Evolutionary conservation across 2,888 invertebrate species (phyloP).

Genomic region (Amblyjoppa proteus): DNA sequence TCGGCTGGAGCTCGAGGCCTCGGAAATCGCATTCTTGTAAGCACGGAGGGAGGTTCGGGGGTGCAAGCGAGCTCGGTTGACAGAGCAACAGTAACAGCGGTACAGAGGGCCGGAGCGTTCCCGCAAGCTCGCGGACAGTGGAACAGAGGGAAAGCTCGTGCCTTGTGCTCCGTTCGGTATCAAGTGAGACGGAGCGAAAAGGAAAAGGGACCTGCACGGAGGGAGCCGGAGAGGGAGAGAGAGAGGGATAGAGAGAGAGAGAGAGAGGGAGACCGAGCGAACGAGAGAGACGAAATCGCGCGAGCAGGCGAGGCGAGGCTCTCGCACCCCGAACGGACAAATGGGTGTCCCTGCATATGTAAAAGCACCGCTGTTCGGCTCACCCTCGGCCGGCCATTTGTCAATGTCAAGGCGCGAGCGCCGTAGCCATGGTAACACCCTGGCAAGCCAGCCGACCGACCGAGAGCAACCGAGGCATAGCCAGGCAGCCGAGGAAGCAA

Average conservation of each 20-base stretch:
- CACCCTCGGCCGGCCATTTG: slow-evolving; percentile 85
- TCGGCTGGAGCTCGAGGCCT: slow-evolving; percentile 39
- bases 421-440: slow-evolving; percentile 84
- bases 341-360: slow-evolving; percentile 85
- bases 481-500: slow-evolving; percentile 36
- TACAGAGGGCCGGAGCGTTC: slow-evolving; percentile 74
- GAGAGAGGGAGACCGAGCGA: slow-evolving; percentile 41
- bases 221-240: slow-evolving; percentile 23
- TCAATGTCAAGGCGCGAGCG: slow-evolving; percentile 85
- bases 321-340: slow-evolving; percentile 82
- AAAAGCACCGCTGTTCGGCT: slow-evolving; percentile 84
- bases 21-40: slow-evolving; percentile 53
- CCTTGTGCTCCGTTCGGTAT: slow-evolving; percentile 39
- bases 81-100: slow-evolving; percentile 62
- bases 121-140: slow-evolving; percentile 56
- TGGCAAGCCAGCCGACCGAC: slow-evolving; percentile 66
- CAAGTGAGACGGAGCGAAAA: slow-evolving; percentile 38
- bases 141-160: slow-evolving; percentile 59
- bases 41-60: background rate
- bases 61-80: slow-evolving; percentile 23
- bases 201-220: slow-evolving; percentile 42
- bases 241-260: slow-evolving; percentile 47
- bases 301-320: slow-evolving; percentile 66
- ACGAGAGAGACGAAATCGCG: slow-evolving; percentile 55
- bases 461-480: slow-evolving; percentile 64